Evolutionary conservation across 1,140 invertebrate species (phyloP).

Genomic region (Ephestia elutella): DNA sequence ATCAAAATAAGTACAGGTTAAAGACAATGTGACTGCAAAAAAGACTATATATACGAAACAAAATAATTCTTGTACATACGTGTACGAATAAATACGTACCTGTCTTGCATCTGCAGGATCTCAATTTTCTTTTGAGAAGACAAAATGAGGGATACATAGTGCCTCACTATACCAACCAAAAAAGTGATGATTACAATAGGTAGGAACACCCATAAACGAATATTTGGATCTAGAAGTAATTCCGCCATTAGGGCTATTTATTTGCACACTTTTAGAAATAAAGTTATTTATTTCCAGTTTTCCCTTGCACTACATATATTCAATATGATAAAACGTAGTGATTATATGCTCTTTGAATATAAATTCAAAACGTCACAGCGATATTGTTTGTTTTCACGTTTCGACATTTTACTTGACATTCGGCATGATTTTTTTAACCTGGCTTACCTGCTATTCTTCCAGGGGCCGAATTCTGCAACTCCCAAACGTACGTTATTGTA

Average conservation of each 20-base stretch:
- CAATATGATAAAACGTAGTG: no score
- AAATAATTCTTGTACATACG: slow-evolving; percentile 7
- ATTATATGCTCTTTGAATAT: no score
- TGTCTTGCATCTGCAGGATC: slow-evolving; percentile 94
- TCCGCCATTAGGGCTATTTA: slow-evolving; percentile 80
- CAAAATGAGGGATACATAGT: slow-evolving; percentile 97
- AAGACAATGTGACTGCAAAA: no score
- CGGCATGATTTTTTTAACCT: no score
- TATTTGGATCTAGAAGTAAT: slow-evolving; percentile 95
- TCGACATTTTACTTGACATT: not conserved
- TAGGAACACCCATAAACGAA: slow-evolving; percentile 98
- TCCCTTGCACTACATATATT: no score
- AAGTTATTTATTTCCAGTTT: no score
- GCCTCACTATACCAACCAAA: slow-evolving; percentile 95
- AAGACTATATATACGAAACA: no score
- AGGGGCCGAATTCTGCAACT: no score
- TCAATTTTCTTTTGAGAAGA: slow-evolving; percentile 98
- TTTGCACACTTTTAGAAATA: not conserved
- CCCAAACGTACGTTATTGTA: no score
- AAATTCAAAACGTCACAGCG: not conserved
- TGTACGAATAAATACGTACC: slow-evolving; percentile 73
- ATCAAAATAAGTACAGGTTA: no score
- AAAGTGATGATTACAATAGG: slow-evolving; percentile 99
- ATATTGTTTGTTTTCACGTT: not conserved
- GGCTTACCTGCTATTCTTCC: no score